A percentile compares a stretch with the other conserved stretches of the same genome.
Conservation (phyloP, 2,113 vertebrate genomes). For the Phrynosoma blainvillii region DNA sequence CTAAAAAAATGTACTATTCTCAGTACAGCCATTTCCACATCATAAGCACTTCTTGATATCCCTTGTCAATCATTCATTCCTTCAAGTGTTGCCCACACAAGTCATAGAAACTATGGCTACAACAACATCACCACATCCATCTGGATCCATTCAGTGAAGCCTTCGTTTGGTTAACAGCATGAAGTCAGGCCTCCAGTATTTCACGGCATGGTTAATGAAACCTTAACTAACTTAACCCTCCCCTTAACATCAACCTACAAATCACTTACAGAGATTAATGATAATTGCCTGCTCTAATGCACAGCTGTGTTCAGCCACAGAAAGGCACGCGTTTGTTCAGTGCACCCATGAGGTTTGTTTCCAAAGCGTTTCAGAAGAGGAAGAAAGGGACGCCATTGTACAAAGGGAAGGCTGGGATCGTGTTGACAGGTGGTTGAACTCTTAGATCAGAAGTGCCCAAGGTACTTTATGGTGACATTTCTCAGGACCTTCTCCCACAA, state of each 20-base stretch:
- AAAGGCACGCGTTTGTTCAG: background rate
- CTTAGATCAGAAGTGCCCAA: background rate
- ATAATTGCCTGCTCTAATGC: constrained; percentile 16
- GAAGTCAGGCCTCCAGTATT: constrained; percentile 51
- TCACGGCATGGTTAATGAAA: constrained; percentile 46
- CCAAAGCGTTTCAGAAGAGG: background rate
- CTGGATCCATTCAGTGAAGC: constrained; percentile 52
- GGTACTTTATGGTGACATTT: background rate
- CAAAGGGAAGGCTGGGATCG: background rate
- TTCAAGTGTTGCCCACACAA: constrained; percentile 9
- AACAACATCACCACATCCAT: constrained; percentile 29
- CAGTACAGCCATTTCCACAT: background rate
- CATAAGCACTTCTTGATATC: background rate
- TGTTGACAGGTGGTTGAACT: constrained; percentile 4
- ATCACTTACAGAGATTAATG: constrained; percentile 48
- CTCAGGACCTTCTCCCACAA: background rate
- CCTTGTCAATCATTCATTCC: background rate
- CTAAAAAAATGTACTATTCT: background rate
- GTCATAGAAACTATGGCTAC: constrained; percentile 16
- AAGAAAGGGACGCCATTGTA: background rate
- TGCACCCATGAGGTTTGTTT: background rate
- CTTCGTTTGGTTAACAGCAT: constrained; percentile 57
- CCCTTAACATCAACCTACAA: constrained; percentile 38
- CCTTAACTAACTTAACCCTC: constrained; percentile 39
- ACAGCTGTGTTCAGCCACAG: constrained; percentile 13